Conservation (phyloP, 1,140 invertebrate species). For the Antheraea pernyi region DNA sequence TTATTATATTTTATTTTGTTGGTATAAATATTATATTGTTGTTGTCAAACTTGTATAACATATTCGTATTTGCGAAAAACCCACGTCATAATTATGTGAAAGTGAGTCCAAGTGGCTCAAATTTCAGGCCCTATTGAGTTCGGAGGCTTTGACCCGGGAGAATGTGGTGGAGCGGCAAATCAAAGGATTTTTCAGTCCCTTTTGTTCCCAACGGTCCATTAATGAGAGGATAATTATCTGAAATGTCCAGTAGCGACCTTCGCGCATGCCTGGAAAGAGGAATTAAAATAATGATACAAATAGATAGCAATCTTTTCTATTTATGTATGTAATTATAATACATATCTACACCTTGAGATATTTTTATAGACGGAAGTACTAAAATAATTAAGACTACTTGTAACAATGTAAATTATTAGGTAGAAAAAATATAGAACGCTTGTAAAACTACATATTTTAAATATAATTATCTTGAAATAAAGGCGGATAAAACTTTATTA, state of each 20-base stretch:
- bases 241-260: slow-evolving; percentile 37
- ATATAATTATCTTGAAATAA: too few relatives aligned
- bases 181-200: slow-evolving; percentile 68
- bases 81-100: slow-evolving; percentile 12
- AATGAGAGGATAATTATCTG: slow-evolving; percentile 57
- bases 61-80: not conserved
- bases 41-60: not conserved
- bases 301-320: not conserved
- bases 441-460: too few relatives aligned
- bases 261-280: not conserved
- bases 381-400: not conserved
- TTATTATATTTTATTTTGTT: too few relatives aligned
- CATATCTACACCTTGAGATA: not conserved
- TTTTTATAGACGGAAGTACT: not conserved
- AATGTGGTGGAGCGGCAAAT: slow-evolving; percentile 71
- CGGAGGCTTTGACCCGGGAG: slow-evolving; percentile 53
- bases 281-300: not conserved
- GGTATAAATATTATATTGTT: too few relatives aligned
- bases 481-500: too few relatives aligned
- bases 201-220: slow-evolving; percentile 54
- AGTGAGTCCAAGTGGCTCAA: slow-evolving; percentile 35
- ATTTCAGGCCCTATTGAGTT: slow-evolving; percentile 61
- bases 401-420: not conserved
- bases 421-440: not conserved
- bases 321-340: not conserved